These are phyloP conservation scores for Lasius fuliginosus DNA, from an alignment of 2,888 invertebrate species.

Conservation along the genomic window DNA sequence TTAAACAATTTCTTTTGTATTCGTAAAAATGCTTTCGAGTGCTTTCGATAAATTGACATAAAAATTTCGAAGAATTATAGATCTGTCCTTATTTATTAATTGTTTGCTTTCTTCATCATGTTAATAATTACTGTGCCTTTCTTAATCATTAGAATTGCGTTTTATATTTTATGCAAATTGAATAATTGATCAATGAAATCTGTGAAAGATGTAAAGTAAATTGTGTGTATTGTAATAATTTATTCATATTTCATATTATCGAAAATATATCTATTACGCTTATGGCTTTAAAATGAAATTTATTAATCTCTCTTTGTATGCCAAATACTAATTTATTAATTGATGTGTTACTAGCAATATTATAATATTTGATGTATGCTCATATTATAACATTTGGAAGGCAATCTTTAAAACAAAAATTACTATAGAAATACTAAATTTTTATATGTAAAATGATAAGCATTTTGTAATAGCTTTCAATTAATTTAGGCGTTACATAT, in stretches of 20 bases:
- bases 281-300: not conserved
- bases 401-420: not conserved
- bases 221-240: not conserved
- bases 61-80: not conserved
- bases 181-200: slow-evolving; percentile 6
- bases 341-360: not conserved
- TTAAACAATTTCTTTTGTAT: not conserved
- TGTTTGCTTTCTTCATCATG: not conserved
- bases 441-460: not conserved
- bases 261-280: not conserved
- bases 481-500: not conserved
- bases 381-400: not conserved
- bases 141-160: not conserved
- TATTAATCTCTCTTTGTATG: not conserved
- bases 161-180: slow-evolving; percentile 1
- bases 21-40: not conserved
- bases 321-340: slow-evolving; percentile 20
- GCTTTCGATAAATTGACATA: not conserved
- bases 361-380: not conserved
- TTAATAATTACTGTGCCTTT: not conserved
- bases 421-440: not conserved
- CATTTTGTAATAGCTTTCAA: slow-evolving; percentile 6
- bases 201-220: not conserved
- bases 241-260: not conserved
- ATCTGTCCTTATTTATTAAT: not conserved